phyloP scores from a whole-genome alignment of 2,113 vertebrate species.

The Tympanuchus pallidicinctus region DNA sequence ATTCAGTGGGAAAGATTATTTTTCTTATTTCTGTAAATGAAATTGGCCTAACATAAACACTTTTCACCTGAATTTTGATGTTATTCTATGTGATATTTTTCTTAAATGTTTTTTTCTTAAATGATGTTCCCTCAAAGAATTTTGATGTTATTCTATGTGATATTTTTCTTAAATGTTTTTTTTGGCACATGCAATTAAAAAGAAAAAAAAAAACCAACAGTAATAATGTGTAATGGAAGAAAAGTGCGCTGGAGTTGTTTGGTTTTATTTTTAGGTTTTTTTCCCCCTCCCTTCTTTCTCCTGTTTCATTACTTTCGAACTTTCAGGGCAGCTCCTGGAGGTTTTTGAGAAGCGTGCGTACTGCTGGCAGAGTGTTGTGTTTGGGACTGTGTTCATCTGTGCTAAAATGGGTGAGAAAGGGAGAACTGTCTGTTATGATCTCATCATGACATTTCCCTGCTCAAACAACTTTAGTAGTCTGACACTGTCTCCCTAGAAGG shows the following conservation, averaged over 20 bases:
- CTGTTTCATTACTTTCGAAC: neutral
- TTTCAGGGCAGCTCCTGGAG: neutral
- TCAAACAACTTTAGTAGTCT: neutral
- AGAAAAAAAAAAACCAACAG: neutral
- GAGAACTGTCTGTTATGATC: neutral
- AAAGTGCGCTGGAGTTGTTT: neutral
- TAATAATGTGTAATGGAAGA: neutral
- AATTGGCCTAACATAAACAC: neutral
- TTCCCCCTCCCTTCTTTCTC: neutral
- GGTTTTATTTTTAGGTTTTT: neutral
- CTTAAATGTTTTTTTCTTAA: neutral
- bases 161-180: neutral
- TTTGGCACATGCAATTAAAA: neutral
- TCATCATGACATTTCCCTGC: neutral
- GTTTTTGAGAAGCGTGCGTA: neutral
- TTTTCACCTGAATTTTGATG: neutral
- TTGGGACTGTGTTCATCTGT: neutral
- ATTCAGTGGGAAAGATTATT: neutral
- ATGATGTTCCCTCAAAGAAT: neutral
- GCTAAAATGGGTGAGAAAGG: neutral
- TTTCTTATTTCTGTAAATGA: neutral
- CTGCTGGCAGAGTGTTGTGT: neutral
- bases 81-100: neutral
- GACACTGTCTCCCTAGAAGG: neutral
- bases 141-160: neutral